phyloP scores from a whole-genome alignment of 2,888 invertebrate species.

The Zootermopsis nevadensis region DNA sequence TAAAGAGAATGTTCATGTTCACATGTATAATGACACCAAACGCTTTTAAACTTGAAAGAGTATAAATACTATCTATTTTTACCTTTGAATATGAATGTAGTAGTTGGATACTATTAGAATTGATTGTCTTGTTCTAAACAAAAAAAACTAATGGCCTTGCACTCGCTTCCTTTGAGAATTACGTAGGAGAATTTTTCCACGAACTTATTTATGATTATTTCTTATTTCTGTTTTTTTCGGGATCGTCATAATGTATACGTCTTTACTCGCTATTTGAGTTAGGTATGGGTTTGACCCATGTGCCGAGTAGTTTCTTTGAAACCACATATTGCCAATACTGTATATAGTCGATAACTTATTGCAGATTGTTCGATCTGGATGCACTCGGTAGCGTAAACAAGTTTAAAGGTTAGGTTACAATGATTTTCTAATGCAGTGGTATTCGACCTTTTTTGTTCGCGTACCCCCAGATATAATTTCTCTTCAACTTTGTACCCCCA shows the following conservation, averaged over 20 bases:
- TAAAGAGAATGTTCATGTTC: constrained; percentile 39
- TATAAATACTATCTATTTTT: constrained; percentile 50
- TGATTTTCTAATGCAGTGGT: too few species aligned
- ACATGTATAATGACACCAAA: constrained; percentile 48
- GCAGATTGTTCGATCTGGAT: not conserved
- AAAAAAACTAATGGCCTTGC: constrained; percentile 48
- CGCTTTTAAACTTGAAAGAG: constrained; percentile 47
- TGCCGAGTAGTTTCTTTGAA: constrained; percentile 43
- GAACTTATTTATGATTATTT: constrained; percentile 24
- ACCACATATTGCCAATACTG: not conserved
- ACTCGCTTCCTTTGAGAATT: constrained; percentile 31
- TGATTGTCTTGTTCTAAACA: constrained; percentile 45
- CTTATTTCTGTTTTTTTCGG: not conserved
- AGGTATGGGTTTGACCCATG: constrained; percentile 32
- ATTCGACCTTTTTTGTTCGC: too few species aligned
- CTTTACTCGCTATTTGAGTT: not conserved
- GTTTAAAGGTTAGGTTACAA: too few species aligned
- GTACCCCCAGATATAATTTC: too few species aligned
- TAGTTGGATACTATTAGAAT: constrained; percentile 42
- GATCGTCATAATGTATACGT: not conserved
- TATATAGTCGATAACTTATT: not conserved
- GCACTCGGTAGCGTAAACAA: too few species aligned
- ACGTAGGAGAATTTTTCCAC: constrained; percentile 25
- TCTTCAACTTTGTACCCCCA: too few species aligned
- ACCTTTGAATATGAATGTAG: constrained; percentile 44